Evolutionary conservation across 2,888 invertebrate genomes (phyloP).

Genomic region (Norana najaformis): DNA sequence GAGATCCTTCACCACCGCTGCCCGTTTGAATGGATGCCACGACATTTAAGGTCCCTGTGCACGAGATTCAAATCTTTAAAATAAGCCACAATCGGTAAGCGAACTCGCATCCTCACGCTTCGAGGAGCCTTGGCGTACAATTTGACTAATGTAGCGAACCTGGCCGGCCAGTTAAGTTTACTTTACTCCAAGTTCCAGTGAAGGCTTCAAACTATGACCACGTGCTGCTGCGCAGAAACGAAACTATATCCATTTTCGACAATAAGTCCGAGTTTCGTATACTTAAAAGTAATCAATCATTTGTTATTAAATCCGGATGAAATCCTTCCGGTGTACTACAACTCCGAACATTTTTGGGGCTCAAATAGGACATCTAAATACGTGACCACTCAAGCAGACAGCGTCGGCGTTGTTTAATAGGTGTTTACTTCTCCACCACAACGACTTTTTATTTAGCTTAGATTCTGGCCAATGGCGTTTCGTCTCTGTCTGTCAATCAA

Average conservation of each 20-base stretch:
- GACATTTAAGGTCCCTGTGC: too few relatives aligned
- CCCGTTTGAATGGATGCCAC: too few relatives aligned
- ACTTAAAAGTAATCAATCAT: background rate
- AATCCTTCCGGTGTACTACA: background rate
- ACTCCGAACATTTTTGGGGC: background rate
- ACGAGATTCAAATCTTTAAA: too few relatives aligned
- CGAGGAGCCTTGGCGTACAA: too few relatives aligned
- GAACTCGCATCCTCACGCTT: too few relatives aligned
- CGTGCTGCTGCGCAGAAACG: background rate
- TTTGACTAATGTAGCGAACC: too few relatives aligned
- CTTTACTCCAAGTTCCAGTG: background rate
- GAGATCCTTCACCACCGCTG: too few relatives aligned
- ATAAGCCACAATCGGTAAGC: too few relatives aligned
- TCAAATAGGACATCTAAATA: background rate
- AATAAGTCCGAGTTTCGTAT: background rate
- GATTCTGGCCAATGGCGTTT: background rate
- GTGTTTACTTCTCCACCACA: slow-evolving; percentile 17
- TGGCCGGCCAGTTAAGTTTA: too few relatives aligned
- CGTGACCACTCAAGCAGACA: background rate
- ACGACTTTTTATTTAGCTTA: background rate
- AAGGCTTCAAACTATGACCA: background rate
- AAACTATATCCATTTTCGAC: background rate
- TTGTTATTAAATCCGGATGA: background rate
- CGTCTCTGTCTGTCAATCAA: background rate
- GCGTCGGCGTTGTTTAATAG: slow-evolving; percentile 8